A percentile compares a stretch with the other conserved stretches of the same genome.
These are phyloP conservation scores for Caloenas nicobarica DNA, from an alignment of 2,113 vertebrate species.

Conservation along the genomic window DNA sequence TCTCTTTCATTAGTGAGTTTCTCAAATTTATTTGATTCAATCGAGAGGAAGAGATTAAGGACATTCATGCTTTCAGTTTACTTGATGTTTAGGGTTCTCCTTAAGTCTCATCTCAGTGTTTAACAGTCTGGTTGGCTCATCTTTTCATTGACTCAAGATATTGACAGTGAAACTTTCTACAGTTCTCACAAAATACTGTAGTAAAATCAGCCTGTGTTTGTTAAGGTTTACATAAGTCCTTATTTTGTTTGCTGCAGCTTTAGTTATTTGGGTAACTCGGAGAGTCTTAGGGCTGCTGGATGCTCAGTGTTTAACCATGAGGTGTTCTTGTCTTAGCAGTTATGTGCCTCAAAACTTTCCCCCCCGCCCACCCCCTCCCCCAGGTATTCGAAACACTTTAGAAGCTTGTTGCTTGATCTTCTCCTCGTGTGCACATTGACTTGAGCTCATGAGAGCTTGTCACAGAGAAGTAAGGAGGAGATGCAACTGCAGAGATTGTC, in stretches of 20 bases:
- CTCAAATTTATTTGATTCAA: neutral
- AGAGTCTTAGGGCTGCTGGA: neutral
- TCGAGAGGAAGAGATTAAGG: neutral
- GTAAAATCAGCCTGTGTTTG: neutral
- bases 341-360: neutral
- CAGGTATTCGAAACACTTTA: neutral
- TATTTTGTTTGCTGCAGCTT: neutral
- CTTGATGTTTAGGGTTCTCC: neutral
- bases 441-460: neutral
- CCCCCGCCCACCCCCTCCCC: rapidly evolving
- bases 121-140: neutral
- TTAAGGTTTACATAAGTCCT: neutral
- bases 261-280: neutral
- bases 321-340: neutral
- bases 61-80: neutral
- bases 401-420: neutral
- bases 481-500: neutral
- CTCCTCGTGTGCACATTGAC: neutral
- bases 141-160: neutral
- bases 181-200: neutral
- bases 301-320: neutral
- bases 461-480: neutral
- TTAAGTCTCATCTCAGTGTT: neutral
- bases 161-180: rapidly evolving
- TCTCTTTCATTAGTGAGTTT: neutral